Conservation (phyloP, 1,140 invertebrate genomes). For the Plodia interpunctella region DNA sequence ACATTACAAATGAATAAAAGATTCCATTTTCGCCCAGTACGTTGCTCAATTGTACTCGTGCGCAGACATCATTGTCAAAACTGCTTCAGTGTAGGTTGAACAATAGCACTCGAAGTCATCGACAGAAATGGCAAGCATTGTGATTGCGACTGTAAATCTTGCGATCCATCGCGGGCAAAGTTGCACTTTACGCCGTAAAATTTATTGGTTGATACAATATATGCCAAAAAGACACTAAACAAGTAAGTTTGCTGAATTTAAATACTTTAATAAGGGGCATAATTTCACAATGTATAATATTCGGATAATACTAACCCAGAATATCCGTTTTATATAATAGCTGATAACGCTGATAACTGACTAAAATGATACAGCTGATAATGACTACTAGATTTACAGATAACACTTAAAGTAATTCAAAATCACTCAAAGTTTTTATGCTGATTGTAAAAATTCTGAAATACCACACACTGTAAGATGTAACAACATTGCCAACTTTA, state of each 20-base stretch:
- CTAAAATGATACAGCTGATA: no score
- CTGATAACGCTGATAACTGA: no score
- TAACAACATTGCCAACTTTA: constrained; percentile 4
- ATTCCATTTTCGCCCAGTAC: constrained; percentile 3
- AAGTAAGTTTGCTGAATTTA: no score
- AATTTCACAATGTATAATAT: no score
- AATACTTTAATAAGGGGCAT: no score
- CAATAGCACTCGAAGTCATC: constrained; percentile 25
- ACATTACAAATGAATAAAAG: constrained; percentile 13
- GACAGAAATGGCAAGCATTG: constrained; percentile 30
- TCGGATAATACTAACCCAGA: no score
- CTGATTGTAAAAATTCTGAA: no score
- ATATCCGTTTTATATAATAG: no score
- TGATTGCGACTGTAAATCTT: background rate
- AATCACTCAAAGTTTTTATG: background rate
- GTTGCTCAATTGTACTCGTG: constrained; percentile 13
- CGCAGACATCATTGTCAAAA: constrained; percentile 11
- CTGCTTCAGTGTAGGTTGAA: constrained; percentile 24
- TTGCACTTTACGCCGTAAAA: background rate
- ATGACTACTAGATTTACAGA: no score
- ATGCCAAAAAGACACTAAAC: no score
- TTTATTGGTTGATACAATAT: no score
- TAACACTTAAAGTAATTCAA: no score
- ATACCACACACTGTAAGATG: background rate
- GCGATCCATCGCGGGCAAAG: background rate